Percentiles rank a stretch among this genome's conserved stretches.
Conservation (phyloP, 1,140 invertebrate genomes). For the Platorchestia sp. region DNA sequence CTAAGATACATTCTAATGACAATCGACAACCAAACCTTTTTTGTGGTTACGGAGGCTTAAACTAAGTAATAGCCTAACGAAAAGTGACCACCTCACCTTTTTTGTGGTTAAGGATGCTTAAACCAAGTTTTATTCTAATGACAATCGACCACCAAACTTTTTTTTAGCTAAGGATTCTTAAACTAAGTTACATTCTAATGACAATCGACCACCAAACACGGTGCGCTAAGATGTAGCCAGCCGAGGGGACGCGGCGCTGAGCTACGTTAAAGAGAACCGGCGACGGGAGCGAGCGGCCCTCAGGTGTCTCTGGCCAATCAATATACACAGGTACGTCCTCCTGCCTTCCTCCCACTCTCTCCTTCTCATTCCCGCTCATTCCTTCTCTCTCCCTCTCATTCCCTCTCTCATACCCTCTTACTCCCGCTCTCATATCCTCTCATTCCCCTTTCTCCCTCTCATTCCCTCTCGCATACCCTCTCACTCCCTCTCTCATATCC, state of each 20-base stretch:
- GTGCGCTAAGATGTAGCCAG: background rate
- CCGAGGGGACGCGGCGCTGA: background rate
- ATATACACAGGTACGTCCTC: conserved; percentile 40
- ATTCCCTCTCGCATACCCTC: background rate
- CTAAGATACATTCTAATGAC: too few species aligned
- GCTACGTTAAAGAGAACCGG: conserved; percentile 18
- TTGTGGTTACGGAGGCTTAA: too few species aligned
- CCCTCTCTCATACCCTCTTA: background rate
- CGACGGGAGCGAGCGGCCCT: background rate
- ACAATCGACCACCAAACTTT: too few species aligned
- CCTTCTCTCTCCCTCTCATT: background rate
- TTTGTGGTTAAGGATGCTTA: too few species aligned
- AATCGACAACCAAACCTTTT: too few species aligned
- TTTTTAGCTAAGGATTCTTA: too few species aligned
- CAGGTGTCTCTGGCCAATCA: conserved; percentile 43
- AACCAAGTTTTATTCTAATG: too few species aligned
- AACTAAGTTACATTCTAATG: too few species aligned
- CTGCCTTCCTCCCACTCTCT: background rate
- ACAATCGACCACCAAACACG: too few species aligned
- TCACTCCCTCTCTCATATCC: background rate
- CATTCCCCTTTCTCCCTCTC: background rate
- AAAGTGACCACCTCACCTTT: too few species aligned
- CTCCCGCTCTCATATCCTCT: background rate
- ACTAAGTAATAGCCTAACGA: too few species aligned
- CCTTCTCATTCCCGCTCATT: background rate